These are phyloP conservation scores for Centrocercus urophasianus DNA, from an alignment of 2,113 vertebrate genomes.

Conservation along the genomic window DNA sequence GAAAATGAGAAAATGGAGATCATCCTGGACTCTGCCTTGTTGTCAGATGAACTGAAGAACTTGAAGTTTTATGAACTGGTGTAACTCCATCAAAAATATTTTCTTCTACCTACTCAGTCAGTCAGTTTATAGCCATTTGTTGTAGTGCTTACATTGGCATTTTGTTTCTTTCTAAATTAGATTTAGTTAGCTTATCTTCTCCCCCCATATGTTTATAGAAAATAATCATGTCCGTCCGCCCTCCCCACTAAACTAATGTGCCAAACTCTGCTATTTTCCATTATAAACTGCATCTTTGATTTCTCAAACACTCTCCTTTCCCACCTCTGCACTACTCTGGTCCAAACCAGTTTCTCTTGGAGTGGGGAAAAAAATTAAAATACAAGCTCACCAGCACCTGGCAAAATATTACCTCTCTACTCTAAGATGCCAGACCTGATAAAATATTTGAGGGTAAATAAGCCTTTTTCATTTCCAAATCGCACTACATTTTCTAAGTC, in stretches of 20 bases:
- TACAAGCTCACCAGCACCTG: background rate
- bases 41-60: background rate
- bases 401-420: background rate
- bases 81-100: background rate
- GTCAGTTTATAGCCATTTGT: background rate
- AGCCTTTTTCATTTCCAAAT: background rate
- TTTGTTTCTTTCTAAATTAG: background rate
- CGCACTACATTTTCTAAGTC: background rate
- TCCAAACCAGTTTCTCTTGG: background rate
- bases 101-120: background rate
- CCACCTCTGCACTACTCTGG: background rate
- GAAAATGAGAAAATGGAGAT: background rate
- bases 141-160: background rate
- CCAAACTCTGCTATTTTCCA: background rate
- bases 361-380: background rate
- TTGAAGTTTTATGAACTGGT: background rate
- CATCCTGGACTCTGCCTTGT: background rate
- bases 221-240: background rate
- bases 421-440: background rate
- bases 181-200: slow-evolving; percentile 23
- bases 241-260: background rate
- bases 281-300: background rate
- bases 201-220: background rate
- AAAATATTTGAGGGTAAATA: background rate
- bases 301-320: background rate